These are phyloP conservation scores for Jordanella pulchra DNA, from an alignment of 2,797 vertebrate species.

Conservation along the genomic window DNA sequence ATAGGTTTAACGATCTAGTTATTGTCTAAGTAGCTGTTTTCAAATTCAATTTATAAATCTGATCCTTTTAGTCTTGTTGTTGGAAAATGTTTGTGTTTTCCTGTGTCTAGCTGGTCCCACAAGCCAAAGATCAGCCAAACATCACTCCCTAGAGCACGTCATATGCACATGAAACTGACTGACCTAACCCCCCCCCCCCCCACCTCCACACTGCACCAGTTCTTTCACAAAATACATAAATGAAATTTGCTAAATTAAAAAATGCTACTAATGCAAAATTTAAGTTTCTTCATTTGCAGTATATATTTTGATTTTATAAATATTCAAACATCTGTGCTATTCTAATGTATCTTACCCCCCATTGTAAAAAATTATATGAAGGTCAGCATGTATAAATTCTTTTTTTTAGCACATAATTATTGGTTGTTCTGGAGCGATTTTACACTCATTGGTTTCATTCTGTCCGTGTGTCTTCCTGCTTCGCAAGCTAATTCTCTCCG, in stretches of 20 bases:
- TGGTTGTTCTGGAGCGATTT: constrained; percentile 14
- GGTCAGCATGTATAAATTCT: neutral
- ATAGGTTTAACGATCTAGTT: neutral
- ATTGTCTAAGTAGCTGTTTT: neutral
- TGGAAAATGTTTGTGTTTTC: neutral
- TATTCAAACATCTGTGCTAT: too few species aligned
- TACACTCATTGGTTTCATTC: constrained; percentile 22
- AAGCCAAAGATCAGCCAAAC: neutral
- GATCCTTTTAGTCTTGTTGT: neutral
- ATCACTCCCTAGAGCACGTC: neutral
- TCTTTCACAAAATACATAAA: neutral
- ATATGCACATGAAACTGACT: too few species aligned
- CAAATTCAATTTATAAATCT: neutral
- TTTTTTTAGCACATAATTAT: constrained; percentile 2
- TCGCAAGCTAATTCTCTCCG: constrained; percentile 72
- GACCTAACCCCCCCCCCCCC: neutral
- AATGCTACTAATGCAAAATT: neutral
- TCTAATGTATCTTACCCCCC: neutral
- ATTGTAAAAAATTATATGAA: neutral
- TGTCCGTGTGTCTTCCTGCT: constrained; percentile 58
- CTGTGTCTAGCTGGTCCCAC: neutral
- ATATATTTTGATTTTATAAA: neutral
- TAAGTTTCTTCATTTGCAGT: neutral
- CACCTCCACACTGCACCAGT: too few species aligned
- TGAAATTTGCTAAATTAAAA: neutral